Evolutionary conservation across 2,797 vertebrate genomes (phyloP).

Genomic region (Adelosebastes latens): DNA sequence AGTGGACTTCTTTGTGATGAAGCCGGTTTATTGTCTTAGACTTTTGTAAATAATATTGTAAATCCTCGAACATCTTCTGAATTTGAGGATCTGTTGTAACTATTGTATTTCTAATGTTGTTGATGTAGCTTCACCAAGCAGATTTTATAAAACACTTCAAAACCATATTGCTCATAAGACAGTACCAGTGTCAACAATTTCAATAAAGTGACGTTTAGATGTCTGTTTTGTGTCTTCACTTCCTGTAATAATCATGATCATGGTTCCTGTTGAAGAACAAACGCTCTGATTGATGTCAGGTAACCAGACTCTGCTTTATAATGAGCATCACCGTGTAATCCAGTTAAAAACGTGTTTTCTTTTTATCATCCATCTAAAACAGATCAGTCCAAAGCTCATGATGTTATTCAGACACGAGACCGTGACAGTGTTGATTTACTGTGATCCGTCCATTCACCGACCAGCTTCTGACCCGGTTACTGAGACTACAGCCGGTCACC

Average conservation of each 20-base stretch:
- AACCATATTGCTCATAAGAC: background rate
- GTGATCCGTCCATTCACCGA: background rate
- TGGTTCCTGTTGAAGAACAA: constrained; percentile 26
- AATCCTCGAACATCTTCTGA: background rate
- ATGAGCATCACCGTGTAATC: constrained; percentile 16
- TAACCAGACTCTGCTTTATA: constrained; percentile 7
- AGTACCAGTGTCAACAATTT: background rate
- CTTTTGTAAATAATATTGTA: background rate
- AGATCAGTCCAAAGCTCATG: constrained; percentile 9
- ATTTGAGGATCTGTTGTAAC: background rate
- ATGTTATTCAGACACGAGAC: background rate
- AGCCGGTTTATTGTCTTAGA: background rate
- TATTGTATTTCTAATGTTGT: background rate
- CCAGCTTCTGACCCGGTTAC: background rate
- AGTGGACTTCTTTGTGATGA: background rate
- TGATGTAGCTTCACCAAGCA: background rate
- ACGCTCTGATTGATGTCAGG: constrained; percentile 30
- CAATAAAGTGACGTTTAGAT: constrained; percentile 23
- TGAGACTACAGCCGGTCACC: background rate
- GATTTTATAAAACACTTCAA: background rate
- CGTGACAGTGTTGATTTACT: background rate
- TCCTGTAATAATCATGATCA: background rate
- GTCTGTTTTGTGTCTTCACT: constrained; percentile 3
- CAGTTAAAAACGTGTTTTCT: constrained; percentile 9
- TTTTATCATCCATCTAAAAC: background rate